phyloP scores from a whole-genome alignment of 2,888 invertebrate species.

The Amphipoea oculea region DNA sequence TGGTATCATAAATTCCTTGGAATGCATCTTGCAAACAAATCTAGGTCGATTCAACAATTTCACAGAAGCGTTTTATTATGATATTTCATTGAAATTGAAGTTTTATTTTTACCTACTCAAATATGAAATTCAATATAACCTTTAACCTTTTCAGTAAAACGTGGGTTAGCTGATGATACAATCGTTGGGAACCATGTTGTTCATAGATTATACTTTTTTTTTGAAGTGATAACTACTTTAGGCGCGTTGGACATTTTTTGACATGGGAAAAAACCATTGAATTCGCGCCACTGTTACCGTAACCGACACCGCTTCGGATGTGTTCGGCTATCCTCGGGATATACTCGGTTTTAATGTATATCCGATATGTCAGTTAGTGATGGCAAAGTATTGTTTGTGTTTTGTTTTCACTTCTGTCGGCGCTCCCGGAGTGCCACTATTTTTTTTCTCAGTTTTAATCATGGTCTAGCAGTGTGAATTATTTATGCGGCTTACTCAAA shows the following conservation, averaged over 20 bases:
- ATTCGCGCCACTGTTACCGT: too few relatives aligned
- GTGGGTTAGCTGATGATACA: slow-evolving; percentile 22
- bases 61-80: slow-evolving; percentile 10
- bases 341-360: too few relatives aligned
- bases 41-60: slow-evolving; percentile 14
- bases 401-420: too few relatives aligned
- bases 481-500: neutral
- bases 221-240: too few relatives aligned
- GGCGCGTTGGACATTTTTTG: too few relatives aligned
- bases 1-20: neutral
- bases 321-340: too few relatives aligned
- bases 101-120: slow-evolving; percentile 16
- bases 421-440: too few relatives aligned
- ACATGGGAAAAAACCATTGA: too few relatives aligned
- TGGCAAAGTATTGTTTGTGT: too few relatives aligned
- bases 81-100: slow-evolving; percentile 12
- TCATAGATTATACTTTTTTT: neutral
- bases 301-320: too few relatives aligned
- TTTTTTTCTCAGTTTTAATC: neutral
- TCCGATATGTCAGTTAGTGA: too few relatives aligned
- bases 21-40: slow-evolving; percentile 32
- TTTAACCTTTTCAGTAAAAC: slow-evolving; percentile 44
- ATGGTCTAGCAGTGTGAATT: neutral
- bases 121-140: slow-evolving; percentile 43
- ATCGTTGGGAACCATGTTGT: slow-evolving; percentile 11